phyloP scores from a whole-genome alignment of 1,140 invertebrate genomes.

The Sipha flava region DNA sequence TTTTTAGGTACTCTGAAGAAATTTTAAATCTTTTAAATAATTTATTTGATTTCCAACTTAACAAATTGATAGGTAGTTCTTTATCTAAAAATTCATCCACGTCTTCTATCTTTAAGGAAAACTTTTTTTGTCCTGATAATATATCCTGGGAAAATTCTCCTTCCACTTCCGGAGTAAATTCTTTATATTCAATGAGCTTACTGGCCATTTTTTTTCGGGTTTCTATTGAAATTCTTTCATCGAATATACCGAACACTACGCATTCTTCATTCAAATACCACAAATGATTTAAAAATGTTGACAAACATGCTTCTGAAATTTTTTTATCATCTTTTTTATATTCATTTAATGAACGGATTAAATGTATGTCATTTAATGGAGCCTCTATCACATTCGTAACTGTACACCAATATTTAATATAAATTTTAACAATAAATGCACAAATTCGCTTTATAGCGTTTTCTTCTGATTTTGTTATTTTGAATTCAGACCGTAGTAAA shows the following conservation, averaged over 20 bases:
- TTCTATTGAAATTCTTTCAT: slow-evolving; percentile 31
- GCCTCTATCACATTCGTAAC: no score
- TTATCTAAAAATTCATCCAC: neutral
- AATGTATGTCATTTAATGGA: no score
- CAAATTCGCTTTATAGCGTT: no score
- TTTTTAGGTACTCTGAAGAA: neutral
- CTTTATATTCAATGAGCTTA: neutral
- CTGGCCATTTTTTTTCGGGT: neutral
- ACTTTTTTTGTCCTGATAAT: neutral
- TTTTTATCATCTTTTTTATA: slow-evolving; percentile 16
- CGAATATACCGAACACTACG: slow-evolving; percentile 38
- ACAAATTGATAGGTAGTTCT: neutral
- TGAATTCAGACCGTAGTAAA: no score
- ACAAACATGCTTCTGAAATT: slow-evolving; percentile 18
- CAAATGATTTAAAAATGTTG: no score
- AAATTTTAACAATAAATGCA: no score
- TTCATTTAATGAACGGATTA: no score
- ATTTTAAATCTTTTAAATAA: slow-evolving; percentile 2
- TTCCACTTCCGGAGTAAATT: no score
- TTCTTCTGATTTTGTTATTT: no score
- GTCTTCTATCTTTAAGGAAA: neutral
- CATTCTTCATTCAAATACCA: no score
- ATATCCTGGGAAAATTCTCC: neutral
- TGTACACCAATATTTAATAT: no score
- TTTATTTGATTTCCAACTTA: neutral